phyloP scores from a whole-genome alignment of 2,888 invertebrate species.

The Brachycybe producta region DNA sequence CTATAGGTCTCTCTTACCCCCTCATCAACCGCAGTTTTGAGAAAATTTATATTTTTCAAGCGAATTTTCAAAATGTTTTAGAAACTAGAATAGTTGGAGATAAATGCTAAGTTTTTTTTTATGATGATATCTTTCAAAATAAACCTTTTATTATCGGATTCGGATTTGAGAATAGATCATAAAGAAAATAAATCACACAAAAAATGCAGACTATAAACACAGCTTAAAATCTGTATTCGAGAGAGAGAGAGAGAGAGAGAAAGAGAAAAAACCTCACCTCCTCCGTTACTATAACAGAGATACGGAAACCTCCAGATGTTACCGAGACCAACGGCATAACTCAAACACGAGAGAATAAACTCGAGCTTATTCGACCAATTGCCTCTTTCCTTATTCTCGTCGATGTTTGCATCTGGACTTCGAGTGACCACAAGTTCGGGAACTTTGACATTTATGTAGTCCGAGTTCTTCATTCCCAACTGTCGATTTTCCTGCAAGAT shows the following conservation, averaged over 20 bases:
- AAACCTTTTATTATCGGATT: too few species aligned
- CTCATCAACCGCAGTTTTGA: too few species aligned
- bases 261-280: neutral
- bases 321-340: constrained; percentile 48
- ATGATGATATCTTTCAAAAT: too few species aligned
- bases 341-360: constrained; percentile 46
- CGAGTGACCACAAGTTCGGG: constrained; percentile 9
- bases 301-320: constrained; percentile 54
- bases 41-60: too few species aligned
- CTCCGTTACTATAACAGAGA: constrained; percentile 36
- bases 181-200: too few species aligned
- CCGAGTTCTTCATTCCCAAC: constrained; percentile 11
- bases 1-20: too few species aligned
- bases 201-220: too few species aligned
- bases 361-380: constrained; percentile 41
- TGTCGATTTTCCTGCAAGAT: constrained; percentile 10
- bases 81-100: too few species aligned
- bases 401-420: constrained; percentile 5
- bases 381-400: constrained; percentile 37
- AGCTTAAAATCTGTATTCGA: too few species aligned
- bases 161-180: too few species aligned
- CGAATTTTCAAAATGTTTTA: too few species aligned
- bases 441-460: constrained; percentile 8
- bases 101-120: too few species aligned
- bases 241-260: neutral